Evolutionary conservation across 2,797 vertebrate genomes (phyloP).

Genomic region (Anguilla anguilla): DNA sequence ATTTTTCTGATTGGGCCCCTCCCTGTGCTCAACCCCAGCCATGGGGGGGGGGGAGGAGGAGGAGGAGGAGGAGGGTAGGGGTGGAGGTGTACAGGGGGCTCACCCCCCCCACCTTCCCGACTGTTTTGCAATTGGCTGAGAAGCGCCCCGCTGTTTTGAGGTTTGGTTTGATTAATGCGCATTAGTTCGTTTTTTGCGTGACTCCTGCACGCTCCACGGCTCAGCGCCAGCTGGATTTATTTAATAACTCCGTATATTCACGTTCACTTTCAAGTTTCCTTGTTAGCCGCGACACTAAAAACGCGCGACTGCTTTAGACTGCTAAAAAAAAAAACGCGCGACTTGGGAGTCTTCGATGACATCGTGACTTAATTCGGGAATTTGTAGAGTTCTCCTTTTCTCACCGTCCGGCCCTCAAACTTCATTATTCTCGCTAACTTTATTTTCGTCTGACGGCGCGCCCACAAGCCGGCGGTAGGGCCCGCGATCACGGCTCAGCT

Average conservation of each 20-base stretch:
- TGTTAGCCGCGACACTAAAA: not conserved
- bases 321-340: no score
- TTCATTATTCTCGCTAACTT: not conserved
- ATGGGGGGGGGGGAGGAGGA: no score
- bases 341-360: not conserved
- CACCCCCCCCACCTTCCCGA: not conserved
- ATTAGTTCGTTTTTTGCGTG: not conserved
- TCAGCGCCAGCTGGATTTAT: not conserved
- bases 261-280: not conserved
- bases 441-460: not conserved
- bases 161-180: not conserved
- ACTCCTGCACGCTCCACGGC: not conserved
- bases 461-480: not conserved
- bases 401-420: not conserved
- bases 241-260: not conserved
- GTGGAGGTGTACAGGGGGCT: no score
- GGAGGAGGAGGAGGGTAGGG: no score
- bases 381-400: no score
- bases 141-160: not conserved
- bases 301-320: not conserved
- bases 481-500: no score
- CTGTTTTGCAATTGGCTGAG: not conserved
- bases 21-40: not conserved
- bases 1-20: not conserved
- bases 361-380: no score